Percentiles rank a stretch among this genome's conserved stretches.
Evolutionary conservation across 2,888 invertebrate species (phyloP).

Genomic region (Lithophane semibrunnea): DNA sequence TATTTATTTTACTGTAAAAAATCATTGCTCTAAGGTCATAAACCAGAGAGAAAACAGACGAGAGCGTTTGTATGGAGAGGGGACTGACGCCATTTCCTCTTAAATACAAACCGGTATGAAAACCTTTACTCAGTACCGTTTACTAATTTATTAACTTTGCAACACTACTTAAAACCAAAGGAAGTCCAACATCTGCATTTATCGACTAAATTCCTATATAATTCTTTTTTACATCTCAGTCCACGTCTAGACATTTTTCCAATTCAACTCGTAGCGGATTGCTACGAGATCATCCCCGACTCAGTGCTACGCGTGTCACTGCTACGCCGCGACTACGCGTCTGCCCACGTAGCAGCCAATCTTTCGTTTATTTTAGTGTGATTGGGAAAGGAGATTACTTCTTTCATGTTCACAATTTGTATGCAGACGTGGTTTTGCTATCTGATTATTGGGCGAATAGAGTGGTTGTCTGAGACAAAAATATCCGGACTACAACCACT

Average conservation of each 20-base stretch:
- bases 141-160: neutral
- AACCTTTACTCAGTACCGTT: neutral
- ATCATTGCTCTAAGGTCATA: too few species aligned
- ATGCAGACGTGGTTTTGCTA: neutral
- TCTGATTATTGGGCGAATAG: neutral
- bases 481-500: neutral
- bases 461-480: neutral
- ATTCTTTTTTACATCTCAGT: neutral
- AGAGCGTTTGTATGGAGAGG: too few species aligned
- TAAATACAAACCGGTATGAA: neutral
- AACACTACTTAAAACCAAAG: neutral
- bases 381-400: constrained; percentile 32
- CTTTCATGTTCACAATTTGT: constrained; percentile 11
- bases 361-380: constrained; percentile 28
- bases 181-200: neutral
- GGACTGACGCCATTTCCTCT: neutral
- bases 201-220: neutral
- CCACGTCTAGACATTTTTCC: constrained; percentile 1
- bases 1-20: too few species aligned
- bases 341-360: constrained; percentile 20
- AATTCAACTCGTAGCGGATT: constrained; percentile 23
- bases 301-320: constrained; percentile 27
- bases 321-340: constrained; percentile 43
- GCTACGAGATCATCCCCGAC: constrained; percentile 37
- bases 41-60: too few species aligned